These are phyloP conservation scores for Mizuhopecten yessoensis DNA, from an alignment of 1,140 invertebrate species.

Conservation along the genomic window DNA sequence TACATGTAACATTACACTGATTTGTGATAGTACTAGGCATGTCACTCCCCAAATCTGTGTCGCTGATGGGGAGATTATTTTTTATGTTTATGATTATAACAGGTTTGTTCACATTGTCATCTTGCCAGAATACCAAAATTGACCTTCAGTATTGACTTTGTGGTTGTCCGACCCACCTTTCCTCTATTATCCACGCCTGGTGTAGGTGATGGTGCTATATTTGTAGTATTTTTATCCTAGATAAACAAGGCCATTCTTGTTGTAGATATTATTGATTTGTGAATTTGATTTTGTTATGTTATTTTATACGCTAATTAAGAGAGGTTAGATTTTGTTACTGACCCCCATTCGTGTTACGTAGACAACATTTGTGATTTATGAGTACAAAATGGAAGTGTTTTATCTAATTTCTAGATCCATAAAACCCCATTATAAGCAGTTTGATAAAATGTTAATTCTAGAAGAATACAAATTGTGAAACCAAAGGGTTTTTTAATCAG, in stretches of 20 bases:
- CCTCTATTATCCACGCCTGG: not conserved
- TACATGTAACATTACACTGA: not conserved
- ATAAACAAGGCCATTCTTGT: not conserved
- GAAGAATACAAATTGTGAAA: too few species aligned
- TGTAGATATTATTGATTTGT: too few species aligned
- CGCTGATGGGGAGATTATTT: too few species aligned
- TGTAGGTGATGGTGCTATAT: not conserved
- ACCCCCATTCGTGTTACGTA: not conserved
- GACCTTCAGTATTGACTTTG: conserved; percentile 14
- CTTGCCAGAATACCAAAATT: conserved; percentile 26
- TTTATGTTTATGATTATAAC: not conserved
- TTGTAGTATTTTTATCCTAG: conserved; percentile 2
- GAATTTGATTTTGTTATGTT: not conserved
- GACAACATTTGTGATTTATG: too few species aligned
- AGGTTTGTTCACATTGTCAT: not conserved
- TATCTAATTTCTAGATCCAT: too few species aligned
- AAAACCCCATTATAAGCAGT: too few species aligned
- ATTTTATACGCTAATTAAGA: not conserved
- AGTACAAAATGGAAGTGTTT: too few species aligned
- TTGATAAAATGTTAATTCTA: too few species aligned
- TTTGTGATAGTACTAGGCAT: conserved; percentile 14
- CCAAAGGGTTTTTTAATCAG: too few species aligned
- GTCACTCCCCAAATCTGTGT: too few species aligned
- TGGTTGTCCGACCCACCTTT: not conserved
- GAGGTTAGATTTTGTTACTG: not conserved